Evolutionary conservation across 2,797 vertebrate species (phyloP).

Genomic region (Limosa lapponica): DNA sequence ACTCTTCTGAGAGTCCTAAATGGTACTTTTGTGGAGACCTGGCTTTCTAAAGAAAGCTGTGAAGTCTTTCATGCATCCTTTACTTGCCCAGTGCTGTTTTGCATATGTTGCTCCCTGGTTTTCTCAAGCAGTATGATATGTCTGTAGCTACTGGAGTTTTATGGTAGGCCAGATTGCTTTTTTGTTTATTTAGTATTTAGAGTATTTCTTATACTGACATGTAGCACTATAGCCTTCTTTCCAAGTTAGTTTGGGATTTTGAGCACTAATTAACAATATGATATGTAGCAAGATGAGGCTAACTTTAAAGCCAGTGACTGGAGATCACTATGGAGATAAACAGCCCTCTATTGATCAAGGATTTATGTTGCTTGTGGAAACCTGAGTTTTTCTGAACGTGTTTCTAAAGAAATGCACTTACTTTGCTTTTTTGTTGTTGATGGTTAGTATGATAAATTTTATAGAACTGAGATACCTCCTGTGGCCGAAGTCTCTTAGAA

Average conservation of each 20-base stretch:
- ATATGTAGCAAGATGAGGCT: background rate
- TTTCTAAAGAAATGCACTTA: background rate
- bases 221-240: background rate
- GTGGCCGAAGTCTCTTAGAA: background rate
- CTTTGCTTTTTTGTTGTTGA: background rate
- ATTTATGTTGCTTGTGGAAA: background rate
- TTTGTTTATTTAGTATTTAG: background rate
- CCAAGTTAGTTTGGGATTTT: background rate
- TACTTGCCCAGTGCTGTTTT: background rate
- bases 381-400: background rate
- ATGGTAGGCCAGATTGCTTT: background rate
- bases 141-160: background rate
- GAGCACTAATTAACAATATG: background rate
- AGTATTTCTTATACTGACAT: background rate
- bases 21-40: background rate
- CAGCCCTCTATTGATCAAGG: background rate
- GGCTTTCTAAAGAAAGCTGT: background rate
- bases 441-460: background rate
- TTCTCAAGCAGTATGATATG: background rate
- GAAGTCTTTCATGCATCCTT: background rate
- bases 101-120: background rate
- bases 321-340: background rate
- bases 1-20: background rate
- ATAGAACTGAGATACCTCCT: background rate
- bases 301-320: background rate